These are phyloP conservation scores for Cataglyphis altisquamis DNA, from an alignment of 2,888 invertebrate species.

Conservation along the genomic window DNA sequence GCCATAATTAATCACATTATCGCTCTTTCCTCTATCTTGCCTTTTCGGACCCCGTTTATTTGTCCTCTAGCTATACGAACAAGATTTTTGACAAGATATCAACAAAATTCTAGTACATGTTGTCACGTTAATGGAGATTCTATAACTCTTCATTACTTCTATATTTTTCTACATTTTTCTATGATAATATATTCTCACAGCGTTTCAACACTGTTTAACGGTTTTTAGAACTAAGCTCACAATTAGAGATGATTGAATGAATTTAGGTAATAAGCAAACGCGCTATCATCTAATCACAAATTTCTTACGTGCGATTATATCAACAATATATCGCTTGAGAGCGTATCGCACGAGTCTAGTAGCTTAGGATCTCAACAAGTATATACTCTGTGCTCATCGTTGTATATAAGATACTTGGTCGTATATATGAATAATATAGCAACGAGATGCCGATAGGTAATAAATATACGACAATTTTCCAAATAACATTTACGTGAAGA, in stretches of 20 bases:
- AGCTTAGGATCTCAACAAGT: constrained; percentile 80
- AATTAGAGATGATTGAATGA: neutral
- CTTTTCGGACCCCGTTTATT: neutral
- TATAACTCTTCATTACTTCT: neutral
- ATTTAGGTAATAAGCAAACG: constrained; percentile 24
- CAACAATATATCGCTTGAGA: constrained; percentile 10
- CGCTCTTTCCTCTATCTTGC: constrained; percentile 7
- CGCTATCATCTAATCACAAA: constrained; percentile 9
- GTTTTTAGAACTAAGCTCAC: neutral
- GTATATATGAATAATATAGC: constrained; percentile 27
- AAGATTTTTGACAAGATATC: constrained; percentile 23
- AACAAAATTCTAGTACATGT: neutral
- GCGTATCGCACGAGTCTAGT: constrained; percentile 59
- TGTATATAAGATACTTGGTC: neutral
- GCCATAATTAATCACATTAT: neutral
- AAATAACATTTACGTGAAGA: constrained; percentile 24
- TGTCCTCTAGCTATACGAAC: constrained; percentile 1
- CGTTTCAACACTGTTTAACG: neutral
- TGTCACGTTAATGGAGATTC: constrained; percentile 1
- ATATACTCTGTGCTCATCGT: constrained; percentile 7
- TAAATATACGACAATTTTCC: constrained; percentile 73
- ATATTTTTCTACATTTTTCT: constrained; percentile 2
- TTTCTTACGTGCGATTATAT: constrained; percentile 2
- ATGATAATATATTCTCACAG: neutral
- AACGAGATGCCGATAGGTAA: constrained; percentile 34